phyloP scores from a whole-genome alignment of 2,113 vertebrate genomes.

The Calidris pygmaea region DNA sequence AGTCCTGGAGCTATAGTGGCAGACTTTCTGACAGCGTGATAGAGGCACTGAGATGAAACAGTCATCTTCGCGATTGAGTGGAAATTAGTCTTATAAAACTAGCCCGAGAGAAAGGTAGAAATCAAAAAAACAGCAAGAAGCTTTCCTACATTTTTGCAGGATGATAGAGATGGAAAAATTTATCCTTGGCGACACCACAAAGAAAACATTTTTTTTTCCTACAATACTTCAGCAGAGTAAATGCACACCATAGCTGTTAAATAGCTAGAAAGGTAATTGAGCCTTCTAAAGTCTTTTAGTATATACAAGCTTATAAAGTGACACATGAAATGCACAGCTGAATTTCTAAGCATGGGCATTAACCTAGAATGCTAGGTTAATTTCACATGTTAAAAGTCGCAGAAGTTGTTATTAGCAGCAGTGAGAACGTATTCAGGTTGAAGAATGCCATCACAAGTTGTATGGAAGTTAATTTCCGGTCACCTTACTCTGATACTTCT shows the following conservation, averaged over 20 bases:
- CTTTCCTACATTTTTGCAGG: background rate
- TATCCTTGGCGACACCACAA: background rate
- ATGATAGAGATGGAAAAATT: background rate
- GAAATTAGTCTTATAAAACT: background rate
- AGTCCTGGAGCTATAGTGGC: background rate
- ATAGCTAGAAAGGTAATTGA: background rate
- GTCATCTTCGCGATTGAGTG: fast-evolving
- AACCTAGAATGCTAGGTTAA: background rate
- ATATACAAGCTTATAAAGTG: background rate
- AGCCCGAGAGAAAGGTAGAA: background rate
- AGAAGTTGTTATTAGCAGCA: background rate
- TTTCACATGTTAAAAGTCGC: background rate
- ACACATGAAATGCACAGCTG: background rate
- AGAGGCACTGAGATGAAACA: background rate
- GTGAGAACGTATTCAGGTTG: background rate
- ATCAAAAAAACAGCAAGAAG: background rate
- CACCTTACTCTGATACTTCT: background rate
- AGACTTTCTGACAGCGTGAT: background rate
- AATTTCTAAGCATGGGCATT: background rate
- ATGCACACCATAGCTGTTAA: background rate
- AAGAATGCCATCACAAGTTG: background rate
- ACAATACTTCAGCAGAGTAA: background rate
- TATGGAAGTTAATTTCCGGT: background rate
- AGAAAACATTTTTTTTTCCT: background rate
- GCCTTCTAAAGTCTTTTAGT: background rate